Evolutionary conservation across 2,797 vertebrate species (phyloP).

Genomic region (Mallotus villosus): DNA sequence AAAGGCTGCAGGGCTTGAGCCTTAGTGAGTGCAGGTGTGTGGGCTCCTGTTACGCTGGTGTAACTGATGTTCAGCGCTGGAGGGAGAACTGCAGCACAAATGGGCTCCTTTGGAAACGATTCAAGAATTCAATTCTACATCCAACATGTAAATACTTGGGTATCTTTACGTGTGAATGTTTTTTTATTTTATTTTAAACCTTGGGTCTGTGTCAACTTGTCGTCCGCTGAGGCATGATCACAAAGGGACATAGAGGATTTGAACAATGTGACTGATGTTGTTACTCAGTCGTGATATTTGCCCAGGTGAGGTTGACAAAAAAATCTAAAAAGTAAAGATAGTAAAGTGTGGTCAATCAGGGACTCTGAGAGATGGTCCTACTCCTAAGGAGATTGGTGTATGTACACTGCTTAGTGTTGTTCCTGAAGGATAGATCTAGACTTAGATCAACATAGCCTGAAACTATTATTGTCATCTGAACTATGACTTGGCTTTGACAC

Average conservation of each 20-base stretch:
- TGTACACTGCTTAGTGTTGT: no score
- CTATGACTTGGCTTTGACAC: slow-evolving; percentile 3
- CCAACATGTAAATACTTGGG: slow-evolving; percentile 65
- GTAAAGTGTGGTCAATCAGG: slow-evolving; percentile 2
- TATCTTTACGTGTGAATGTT: slow-evolving; percentile 30
- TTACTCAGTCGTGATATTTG: slow-evolving; percentile 31
- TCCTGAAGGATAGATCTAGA: slow-evolving; percentile 4
- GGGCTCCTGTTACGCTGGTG: not conserved
- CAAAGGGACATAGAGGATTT: slow-evolving; percentile 2
- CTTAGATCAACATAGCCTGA: not conserved
- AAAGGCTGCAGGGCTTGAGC: slow-evolving; percentile 19
- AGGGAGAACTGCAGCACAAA: slow-evolving; percentile 59
- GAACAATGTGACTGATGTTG: not conserved
- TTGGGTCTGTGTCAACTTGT: slow-evolving; percentile 53
- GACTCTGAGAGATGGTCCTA: not conserved
- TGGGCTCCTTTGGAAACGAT: slow-evolving; percentile 72
- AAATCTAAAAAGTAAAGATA: slow-evolving; percentile 24
- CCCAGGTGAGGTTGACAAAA: slow-evolving; percentile 30
- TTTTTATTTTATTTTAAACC: slow-evolving; percentile 12
- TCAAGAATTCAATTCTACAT: slow-evolving; percentile 73
- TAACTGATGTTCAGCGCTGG: slow-evolving; percentile 3
- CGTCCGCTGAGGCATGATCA: slow-evolving; percentile 55
- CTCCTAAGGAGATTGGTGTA: not conserved
- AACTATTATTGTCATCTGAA: not conserved
- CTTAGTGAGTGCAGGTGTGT: slow-evolving; percentile 26